phyloP scores from a whole-genome alignment of 2,797 vertebrate species.

The Chaenodraco wilsoni region DNA sequence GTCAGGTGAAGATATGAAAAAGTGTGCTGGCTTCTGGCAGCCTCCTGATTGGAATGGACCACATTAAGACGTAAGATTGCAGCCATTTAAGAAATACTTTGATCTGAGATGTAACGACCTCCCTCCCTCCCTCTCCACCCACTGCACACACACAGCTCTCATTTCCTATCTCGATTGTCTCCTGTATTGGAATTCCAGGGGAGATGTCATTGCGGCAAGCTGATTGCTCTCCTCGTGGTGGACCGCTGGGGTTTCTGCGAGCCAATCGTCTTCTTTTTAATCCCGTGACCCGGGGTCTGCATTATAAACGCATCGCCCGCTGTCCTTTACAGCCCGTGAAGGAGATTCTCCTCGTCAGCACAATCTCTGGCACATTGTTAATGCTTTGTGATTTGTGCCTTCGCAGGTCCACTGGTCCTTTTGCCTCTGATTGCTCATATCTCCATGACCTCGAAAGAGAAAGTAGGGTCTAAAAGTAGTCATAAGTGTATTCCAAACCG shows the following conservation, averaged over 20 bases:
- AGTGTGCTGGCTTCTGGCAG: no score
- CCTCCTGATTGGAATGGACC: background rate
- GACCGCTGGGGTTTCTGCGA: slow-evolving; percentile 36
- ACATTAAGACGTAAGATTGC: background rate
- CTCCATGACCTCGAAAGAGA: slow-evolving; percentile 46
- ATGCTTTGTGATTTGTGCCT: slow-evolving; percentile 60
- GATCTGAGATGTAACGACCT: background rate
- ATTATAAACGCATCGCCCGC: slow-evolving; percentile 17
- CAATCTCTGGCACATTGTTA: slow-evolving; percentile 58
- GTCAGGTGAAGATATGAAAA: no score
- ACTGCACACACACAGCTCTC: slow-evolving; percentile 1
- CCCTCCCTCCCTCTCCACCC: background rate
- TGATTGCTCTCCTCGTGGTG: slow-evolving; percentile 49
- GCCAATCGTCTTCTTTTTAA: slow-evolving; percentile 57
- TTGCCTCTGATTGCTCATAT: slow-evolving; percentile 24
- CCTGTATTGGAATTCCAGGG: slow-evolving; percentile 39
- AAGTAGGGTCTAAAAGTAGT: slow-evolving; percentile 22
- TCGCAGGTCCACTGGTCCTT: slow-evolving; percentile 17
- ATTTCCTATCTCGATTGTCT: background rate
- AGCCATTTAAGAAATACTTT: background rate
- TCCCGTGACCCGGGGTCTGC: slow-evolving; percentile 52
- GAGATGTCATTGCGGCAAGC: slow-evolving; percentile 46
- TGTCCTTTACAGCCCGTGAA: slow-evolving; percentile 63
- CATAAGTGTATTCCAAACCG: slow-evolving; percentile 1
- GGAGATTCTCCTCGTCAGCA: slow-evolving; percentile 65